Percentiles rank a stretch among this genome's conserved stretches.
Evolutionary conservation across 2,888 invertebrate species (phyloP).

Genomic region (Tuberolachnus salignus): DNA sequence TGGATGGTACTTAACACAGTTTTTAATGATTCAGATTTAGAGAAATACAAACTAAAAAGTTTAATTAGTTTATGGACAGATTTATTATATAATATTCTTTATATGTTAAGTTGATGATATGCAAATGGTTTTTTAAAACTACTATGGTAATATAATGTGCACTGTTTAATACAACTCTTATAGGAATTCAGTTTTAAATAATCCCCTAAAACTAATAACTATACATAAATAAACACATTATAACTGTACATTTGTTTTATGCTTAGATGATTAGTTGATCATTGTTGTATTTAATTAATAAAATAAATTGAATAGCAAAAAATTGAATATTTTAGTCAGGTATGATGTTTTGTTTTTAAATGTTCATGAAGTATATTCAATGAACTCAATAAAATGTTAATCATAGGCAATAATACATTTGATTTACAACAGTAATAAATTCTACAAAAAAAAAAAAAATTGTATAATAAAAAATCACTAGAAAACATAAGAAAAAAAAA

Average conservation of each 20-base stretch:
- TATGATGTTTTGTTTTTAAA: constrained; percentile 5
- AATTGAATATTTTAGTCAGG: background rate
- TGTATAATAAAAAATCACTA: constrained; percentile 4
- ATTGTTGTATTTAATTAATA: background rate
- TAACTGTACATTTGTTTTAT: background rate
- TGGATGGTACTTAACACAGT: background rate
- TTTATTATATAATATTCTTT: background rate
- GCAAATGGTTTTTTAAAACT: background rate
- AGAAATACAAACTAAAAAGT: background rate
- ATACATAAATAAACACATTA: too few relatives aligned
- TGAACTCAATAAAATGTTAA: constrained; percentile 11
- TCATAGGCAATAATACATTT: constrained; percentile 35
- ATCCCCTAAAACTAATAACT: background rate
- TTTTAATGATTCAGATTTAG: background rate
- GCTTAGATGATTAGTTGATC: background rate
- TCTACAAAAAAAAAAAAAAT: constrained; percentile 18
- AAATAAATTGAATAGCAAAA: background rate
- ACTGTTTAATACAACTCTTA: background rate
- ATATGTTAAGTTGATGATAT: background rate
- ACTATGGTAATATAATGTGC: background rate
- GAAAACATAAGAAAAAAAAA: constrained; percentile 17
- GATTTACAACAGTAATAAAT: constrained; percentile 32
- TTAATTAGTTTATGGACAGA: background rate
- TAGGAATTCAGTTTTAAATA: background rate
- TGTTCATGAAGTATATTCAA: background rate